Conservation (phyloP, 2,888 invertebrate species). For the Slavum lentiscoides region DNA sequence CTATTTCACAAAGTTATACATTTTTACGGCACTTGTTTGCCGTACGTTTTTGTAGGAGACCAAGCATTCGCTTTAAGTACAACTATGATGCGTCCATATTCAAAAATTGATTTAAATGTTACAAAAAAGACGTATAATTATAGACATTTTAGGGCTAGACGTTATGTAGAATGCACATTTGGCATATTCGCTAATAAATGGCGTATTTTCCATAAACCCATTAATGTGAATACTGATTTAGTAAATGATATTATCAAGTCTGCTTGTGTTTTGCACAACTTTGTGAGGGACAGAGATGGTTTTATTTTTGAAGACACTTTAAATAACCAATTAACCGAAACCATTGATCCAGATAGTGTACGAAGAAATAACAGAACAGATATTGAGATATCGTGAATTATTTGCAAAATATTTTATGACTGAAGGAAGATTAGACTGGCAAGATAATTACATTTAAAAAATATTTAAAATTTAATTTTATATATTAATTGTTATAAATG, state of each 20-base stretch:
- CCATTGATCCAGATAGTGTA: background rate
- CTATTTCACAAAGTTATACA: no score
- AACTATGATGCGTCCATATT: no score
- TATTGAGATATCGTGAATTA: slow-evolving; percentile 21
- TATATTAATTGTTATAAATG: no score
- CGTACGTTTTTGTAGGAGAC: no score
- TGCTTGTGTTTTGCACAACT: slow-evolving; percentile 1
- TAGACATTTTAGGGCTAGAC: no score
- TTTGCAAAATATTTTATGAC: slow-evolving; percentile 12
- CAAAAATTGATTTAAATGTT: no score
- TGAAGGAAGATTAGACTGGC: slow-evolving; percentile 11
- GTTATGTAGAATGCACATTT: no score
- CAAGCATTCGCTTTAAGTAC: no score
- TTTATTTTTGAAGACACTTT: slow-evolving; percentile 4
- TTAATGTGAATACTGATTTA: background rate
- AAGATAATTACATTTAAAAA: slow-evolving; percentile 14
- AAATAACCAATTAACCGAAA: slow-evolving; percentile 14
- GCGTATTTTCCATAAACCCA: slow-evolving; percentile 6
- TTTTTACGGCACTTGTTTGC: no score
- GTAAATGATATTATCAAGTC: background rate
- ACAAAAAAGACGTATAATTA: no score
- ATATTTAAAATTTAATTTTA: no score
- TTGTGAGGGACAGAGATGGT: slow-evolving; percentile 1
- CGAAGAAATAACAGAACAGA: slow-evolving; percentile 23
- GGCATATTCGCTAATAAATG: no score